These are phyloP conservation scores for Cochlearius cochlearius DNA, from an alignment of 2,113 vertebrate species.

Conservation along the genomic window DNA sequence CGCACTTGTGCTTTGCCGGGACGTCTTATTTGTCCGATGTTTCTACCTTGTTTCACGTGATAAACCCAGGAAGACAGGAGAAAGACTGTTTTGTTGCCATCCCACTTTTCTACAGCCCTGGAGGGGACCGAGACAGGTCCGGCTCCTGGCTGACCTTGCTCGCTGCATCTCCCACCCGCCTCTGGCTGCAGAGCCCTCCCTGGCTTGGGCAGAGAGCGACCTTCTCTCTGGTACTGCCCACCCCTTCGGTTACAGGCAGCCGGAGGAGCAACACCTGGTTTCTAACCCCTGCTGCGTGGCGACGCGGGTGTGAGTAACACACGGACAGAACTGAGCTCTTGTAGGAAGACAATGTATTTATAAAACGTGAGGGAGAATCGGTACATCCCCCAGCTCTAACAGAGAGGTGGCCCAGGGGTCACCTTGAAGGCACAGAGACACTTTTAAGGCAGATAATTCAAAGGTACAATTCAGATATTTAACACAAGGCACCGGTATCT, in stretches of 20 bases:
- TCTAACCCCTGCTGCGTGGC: not conserved
- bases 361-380: not conserved
- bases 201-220: not conserved
- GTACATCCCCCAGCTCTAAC: not conserved
- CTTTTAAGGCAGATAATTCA: slow-evolving; percentile 47
- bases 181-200: not conserved
- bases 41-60: not conserved
- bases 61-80: not conserved
- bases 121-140: not conserved
- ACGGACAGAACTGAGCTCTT: not conserved
- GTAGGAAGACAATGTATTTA: slow-evolving; percentile 52
- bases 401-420: not conserved
- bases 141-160: not conserved
- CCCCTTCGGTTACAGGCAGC: not conserved
- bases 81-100: not conserved
- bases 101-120: not conserved
- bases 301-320: not conserved
- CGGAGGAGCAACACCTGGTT: not conserved
- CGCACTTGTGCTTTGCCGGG: not conserved
- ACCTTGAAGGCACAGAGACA: slow-evolving; percentile 40
- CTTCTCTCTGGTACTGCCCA: not conserved
- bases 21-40: not conserved
- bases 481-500: slow-evolving; percentile 21
- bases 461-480: slow-evolving; percentile 19
- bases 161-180: not conserved